Percentiles rank a stretch among this genome's conserved stretches.
These are phyloP conservation scores for Passer domesticus DNA, from an alignment of 2,113 vertebrate genomes.

Conservation along the genomic window DNA sequence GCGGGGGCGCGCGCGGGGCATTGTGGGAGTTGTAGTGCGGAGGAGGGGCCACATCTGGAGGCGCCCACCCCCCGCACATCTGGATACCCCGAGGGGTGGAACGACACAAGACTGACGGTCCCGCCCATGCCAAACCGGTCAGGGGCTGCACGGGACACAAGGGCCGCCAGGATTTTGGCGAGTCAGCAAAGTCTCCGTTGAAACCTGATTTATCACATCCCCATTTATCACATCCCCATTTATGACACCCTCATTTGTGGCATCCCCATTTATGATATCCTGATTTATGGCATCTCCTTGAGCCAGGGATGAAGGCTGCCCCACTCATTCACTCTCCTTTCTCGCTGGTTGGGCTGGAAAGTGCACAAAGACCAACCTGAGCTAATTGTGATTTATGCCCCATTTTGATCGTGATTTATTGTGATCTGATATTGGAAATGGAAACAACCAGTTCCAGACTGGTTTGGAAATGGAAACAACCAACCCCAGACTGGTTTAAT, in stretches of 20 bases:
- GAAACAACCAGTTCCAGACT: too few relatives aligned
- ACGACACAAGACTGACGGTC: background rate
- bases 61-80: background rate
- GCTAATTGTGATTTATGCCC: background rate
- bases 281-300: background rate
- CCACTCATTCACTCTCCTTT: background rate
- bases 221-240: background rate
- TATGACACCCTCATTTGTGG: background rate
- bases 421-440: too few relatives aligned
- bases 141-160: background rate
- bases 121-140: background rate
- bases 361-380: background rate
- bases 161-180: background rate
- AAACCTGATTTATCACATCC: background rate
- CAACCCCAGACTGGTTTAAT: too few relatives aligned
- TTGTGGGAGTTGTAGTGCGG: background rate
- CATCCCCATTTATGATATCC: background rate
- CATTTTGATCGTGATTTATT: too few relatives aligned
- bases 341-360: background rate
- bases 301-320: background rate
- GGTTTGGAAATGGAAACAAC: too few relatives aligned
- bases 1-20: accelerated
- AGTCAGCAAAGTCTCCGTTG: background rate
- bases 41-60: background rate
- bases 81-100: background rate